Evolutionary conservation across 2,113 vertebrate species (phyloP).

Genomic region (Ptyas mucosa): DNA sequence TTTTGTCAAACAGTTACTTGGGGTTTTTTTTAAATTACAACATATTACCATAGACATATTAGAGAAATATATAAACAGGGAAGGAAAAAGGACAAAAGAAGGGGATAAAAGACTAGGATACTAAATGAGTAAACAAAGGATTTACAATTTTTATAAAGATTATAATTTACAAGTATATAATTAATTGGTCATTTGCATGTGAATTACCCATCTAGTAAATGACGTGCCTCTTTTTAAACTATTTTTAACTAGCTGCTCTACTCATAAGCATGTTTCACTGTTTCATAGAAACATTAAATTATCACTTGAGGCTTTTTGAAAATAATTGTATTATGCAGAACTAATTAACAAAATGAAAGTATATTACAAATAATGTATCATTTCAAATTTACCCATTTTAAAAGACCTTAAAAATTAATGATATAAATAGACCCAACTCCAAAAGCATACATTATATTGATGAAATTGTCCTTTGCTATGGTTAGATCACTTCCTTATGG

Average conservation of each 20-base stretch:
- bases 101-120: not conserved
- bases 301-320: not conserved
- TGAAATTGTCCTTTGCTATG: not conserved
- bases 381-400: not conserved
- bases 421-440: not conserved
- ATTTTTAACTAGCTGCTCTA: not conserved
- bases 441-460: not conserved
- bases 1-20: constrained; percentile 1
- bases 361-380: not conserved
- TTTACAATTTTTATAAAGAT: not conserved
- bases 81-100: not conserved
- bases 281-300: not conserved
- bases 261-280: not conserved
- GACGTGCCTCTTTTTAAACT: constrained; percentile 6
- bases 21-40: not conserved
- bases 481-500: not conserved
- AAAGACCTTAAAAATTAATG: not conserved
- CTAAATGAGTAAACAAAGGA: not conserved
- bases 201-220: not conserved
- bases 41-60: not conserved
- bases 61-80: not conserved
- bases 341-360: not conserved
- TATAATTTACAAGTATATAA: not conserved
- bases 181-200: not conserved
- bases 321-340: not conserved